A percentile compares a stretch with the other conserved stretches of the same genome.
These are phyloP conservation scores for Apotomis turbidana DNA, from an alignment of 2,888 invertebrate species.

Conservation along the genomic window DNA sequence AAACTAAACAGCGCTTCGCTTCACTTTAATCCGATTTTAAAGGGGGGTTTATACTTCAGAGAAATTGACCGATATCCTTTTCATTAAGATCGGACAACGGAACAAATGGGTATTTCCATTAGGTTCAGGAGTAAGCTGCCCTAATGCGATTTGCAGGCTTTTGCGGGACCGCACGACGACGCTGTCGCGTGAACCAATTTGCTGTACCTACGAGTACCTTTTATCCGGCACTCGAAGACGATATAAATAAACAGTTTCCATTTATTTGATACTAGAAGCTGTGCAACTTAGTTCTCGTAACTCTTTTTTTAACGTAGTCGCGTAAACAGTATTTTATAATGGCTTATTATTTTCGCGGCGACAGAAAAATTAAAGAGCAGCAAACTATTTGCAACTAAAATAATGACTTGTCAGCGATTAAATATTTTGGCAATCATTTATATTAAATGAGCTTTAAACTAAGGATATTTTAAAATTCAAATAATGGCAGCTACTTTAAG, in stretches of 20 bases:
- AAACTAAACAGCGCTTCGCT: conserved; percentile 26
- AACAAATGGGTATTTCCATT: conserved; percentile 56
- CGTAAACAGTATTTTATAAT: too few species aligned
- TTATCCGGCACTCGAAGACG: conserved; percentile 37
- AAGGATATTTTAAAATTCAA: too few species aligned
- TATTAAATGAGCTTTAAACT: too few species aligned
- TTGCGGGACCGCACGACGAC: conserved; percentile 44
- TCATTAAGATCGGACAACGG: conserved; percentile 52
- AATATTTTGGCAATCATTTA: too few species aligned
- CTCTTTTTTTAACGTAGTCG: too few species aligned
- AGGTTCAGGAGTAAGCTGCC: conserved; percentile 45
- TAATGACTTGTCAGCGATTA: too few species aligned
- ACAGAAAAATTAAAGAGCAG: too few species aligned
- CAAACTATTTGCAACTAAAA: too few species aligned
- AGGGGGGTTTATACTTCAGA: conserved; percentile 47
- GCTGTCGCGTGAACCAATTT: conserved; percentile 46
- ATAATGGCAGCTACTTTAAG: too few species aligned
- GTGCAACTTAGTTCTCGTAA: not conserved
- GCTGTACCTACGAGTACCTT: conserved; percentile 36
- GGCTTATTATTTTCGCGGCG: too few species aligned
- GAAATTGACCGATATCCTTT: conserved; percentile 51
- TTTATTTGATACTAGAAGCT: not conserved
- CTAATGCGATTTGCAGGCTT: conserved; percentile 49
- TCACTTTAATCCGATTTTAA: conserved; percentile 44
- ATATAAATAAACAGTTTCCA: not conserved